phyloP scores from a whole-genome alignment of 2,888 invertebrate species.

The Noctua pronuba region DNA sequence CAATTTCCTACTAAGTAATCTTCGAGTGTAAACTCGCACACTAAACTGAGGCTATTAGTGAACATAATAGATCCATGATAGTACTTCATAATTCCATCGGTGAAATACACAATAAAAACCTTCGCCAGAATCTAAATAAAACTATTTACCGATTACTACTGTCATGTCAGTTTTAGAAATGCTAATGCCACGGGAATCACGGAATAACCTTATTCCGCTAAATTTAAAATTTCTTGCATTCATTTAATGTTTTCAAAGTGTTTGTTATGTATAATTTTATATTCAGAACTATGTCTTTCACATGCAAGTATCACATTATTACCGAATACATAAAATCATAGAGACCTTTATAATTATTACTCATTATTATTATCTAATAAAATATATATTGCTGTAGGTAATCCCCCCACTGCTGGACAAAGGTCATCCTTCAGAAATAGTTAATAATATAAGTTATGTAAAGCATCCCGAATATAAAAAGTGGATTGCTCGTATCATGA shows the following conservation, averaged over 20 bases:
- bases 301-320: not conserved
- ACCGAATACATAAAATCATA: not conserved
- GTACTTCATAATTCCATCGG: too few species aligned
- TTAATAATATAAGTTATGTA: not conserved
- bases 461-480: not conserved
- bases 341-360: not conserved
- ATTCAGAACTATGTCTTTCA: constrained; percentile 29
- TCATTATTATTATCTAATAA: not conserved
- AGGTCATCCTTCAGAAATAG: not conserved
- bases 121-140: not conserved
- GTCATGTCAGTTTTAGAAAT: constrained; percentile 1
- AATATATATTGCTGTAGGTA: constrained; percentile 11
- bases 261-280: constrained; percentile 29
- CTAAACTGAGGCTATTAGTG: too few species aligned
- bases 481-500: constrained; percentile 45
- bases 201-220: not conserved
- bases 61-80: too few species aligned
- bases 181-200: not conserved
- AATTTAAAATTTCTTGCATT: constrained; percentile 6
- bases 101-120: not conserved
- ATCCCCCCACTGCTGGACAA: not conserved
- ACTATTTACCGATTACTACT: not conserved
- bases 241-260: constrained; percentile 32
- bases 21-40: too few species aligned
- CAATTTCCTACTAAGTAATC: too few species aligned